Evolutionary conservation across 2,113 vertebrate species (phyloP).

Genomic region (Ceyx margarethae): DNA sequence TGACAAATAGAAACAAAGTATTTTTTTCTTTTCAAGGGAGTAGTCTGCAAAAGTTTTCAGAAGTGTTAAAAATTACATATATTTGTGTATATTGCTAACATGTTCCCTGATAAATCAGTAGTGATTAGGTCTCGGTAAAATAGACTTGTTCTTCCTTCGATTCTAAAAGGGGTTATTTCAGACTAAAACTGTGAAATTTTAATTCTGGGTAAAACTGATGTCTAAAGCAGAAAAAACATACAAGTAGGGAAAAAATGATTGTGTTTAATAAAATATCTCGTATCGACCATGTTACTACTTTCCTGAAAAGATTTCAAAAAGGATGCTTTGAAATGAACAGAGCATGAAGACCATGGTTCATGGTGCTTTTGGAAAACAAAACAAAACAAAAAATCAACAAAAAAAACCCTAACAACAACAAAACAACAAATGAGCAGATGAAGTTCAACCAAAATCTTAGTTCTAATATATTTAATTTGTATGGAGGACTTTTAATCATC

Average conservation of each 20-base stretch:
- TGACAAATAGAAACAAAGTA: background rate
- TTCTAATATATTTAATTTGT: background rate
- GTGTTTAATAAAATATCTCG: background rate
- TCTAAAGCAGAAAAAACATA: background rate
- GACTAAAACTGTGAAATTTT: background rate
- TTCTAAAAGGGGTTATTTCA: background rate
- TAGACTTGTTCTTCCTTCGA: background rate
- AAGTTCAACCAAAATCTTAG: background rate
- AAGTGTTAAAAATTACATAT: background rate
- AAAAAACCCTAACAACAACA: too few relatives aligned
- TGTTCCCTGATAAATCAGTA: background rate
- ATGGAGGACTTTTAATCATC: background rate
- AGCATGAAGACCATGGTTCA: background rate
- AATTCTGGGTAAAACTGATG: background rate
- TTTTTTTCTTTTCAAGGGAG: background rate
- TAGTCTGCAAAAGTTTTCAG: background rate
- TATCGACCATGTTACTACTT: background rate
- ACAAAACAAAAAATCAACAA: background rate
- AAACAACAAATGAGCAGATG: background rate
- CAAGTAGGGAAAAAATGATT: background rate
- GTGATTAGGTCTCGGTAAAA: background rate
- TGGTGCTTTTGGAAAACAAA: background rate
- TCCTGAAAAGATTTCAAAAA: background rate
- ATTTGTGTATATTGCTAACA: background rate
- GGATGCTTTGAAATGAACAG: background rate